Evolutionary conservation across 2,113 vertebrate genomes (phyloP).

Genomic region (Varanus komodoensis): DNA sequence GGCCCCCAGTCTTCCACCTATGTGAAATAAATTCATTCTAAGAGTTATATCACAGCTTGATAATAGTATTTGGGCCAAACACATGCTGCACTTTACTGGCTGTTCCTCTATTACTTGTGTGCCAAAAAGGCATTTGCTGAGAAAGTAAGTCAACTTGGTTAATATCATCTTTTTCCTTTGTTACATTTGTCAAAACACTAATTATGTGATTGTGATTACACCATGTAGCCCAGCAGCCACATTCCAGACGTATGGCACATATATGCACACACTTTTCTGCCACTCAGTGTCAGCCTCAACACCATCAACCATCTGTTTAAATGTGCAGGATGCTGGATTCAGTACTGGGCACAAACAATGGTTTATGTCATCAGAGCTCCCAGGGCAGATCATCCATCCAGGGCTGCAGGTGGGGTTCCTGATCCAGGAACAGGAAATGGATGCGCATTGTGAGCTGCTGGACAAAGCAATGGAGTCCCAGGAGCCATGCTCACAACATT

Average conservation of each 20-base stretch:
- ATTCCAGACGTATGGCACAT: not conserved
- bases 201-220: slow-evolving; percentile 61
- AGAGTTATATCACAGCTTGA: slow-evolving; percentile 47
- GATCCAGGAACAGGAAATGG: not conserved
- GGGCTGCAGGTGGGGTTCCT: not conserved
- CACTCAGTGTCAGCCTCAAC: not conserved
- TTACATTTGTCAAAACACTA: slow-evolving; percentile 56
- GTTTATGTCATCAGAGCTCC: too few relatives aligned
- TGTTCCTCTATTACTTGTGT: slow-evolving; percentile 41
- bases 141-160: not conserved
- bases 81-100: slow-evolving; percentile 21
- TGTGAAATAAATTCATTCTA: slow-evolving; percentile 66
- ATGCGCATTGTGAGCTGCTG: not conserved
- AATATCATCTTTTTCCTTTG: slow-evolving; percentile 19
- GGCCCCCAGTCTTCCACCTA: slow-evolving; percentile 22
- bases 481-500: not conserved
- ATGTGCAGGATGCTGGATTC: not conserved
- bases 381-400: not conserved
- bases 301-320: not conserved
- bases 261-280: not conserved
- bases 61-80: slow-evolving; percentile 42
- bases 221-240: not conserved
- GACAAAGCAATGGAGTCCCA: not conserved
- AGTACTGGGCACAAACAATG: not conserved
- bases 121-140: not conserved